Conservation (phyloP, 37 sponge, comb jelly and placozoan genomes). For the Petrosia ficiformis region DNA sequence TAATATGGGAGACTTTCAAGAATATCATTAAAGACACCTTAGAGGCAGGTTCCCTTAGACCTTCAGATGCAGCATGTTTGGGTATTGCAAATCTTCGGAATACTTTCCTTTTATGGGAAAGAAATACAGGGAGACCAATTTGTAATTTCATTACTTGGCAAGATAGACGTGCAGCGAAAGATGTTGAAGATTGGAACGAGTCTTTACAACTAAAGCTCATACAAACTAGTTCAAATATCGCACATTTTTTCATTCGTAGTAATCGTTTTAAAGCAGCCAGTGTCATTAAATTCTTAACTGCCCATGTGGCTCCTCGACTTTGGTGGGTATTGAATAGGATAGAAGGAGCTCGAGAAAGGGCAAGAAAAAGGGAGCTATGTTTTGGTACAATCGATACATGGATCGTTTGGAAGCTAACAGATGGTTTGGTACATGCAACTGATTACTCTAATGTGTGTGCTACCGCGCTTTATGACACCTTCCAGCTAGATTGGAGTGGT, state of each 20-base stretch:
- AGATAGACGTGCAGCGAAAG: conserved; percentile 66
- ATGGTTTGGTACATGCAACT: conserved; percentile 79
- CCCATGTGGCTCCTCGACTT: conserved; percentile 66
- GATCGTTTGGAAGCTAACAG: conserved; percentile 93
- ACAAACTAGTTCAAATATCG: conserved; percentile 41
- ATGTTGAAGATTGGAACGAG: conserved; percentile 75
- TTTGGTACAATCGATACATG: conserved; percentile 94
- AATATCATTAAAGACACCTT: conserved; percentile 37
- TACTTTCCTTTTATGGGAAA: conserved; percentile 85
- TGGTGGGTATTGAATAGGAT: conserved; percentile 83
- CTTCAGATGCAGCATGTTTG: conserved; percentile 53
- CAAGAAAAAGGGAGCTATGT: conserved; percentile 57
- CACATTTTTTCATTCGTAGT: conserved; percentile 63
- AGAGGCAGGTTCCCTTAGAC: conserved; percentile 28
- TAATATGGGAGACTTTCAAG: conserved; percentile 72
- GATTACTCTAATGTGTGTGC: conserved; percentile 86
- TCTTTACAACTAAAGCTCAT: conserved; percentile 64
- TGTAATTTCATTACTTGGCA: conserved; percentile 96
- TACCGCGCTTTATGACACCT: conserved; percentile 86
- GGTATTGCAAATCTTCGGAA: conserved; percentile 88
- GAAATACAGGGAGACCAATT: conserved; percentile 77
- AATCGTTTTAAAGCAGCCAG: conserved; percentile 75
- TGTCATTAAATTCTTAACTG: conserved; percentile 52
- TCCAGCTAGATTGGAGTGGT: conserved; percentile 64
- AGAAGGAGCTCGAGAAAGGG: conserved; percentile 47